Conservation (phyloP, 2,113 vertebrate species). For the Noctilio leporinus region DNA sequence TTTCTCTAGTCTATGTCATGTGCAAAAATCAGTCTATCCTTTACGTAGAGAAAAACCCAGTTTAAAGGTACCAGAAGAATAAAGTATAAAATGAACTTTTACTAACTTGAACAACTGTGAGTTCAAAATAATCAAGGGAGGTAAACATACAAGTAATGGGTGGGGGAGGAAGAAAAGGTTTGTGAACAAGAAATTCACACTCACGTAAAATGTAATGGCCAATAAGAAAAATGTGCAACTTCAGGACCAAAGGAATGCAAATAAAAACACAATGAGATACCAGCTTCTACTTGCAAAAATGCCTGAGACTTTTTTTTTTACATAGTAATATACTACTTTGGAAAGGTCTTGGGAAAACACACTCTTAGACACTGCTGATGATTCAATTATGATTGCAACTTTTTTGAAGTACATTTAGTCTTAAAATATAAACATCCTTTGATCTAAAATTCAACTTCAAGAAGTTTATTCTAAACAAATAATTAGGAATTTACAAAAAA, state of each 20-base stretch:
- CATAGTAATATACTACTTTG: not conserved
- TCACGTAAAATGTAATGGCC: not conserved
- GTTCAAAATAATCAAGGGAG: not conserved
- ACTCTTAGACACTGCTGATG: not conserved
- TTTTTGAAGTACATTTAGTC: not conserved
- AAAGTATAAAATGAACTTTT: not conserved
- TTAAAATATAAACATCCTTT: conserved; percentile 3
- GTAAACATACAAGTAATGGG: not conserved
- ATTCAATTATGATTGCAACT: not conserved
- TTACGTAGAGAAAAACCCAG: not conserved
- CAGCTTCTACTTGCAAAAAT: not conserved
- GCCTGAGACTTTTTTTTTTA: not conserved
- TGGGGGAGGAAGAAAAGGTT: not conserved
- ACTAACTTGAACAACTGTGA: not conserved
- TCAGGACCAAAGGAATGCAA: not conserved
- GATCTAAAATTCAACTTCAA: not conserved
- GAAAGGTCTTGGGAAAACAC: not conserved
- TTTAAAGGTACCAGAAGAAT: not conserved
- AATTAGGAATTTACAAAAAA: conserved; percentile 5
- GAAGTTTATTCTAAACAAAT: conserved; percentile 18
- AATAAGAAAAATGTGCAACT: not conserved
- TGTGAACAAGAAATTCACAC: not conserved
- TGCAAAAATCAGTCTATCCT: not conserved
- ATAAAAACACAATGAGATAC: not conserved
- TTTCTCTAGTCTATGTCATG: not conserved